Percentiles rank a stretch among this genome's conserved stretches.
Evolutionary conservation across 1,140 invertebrate genomes (phyloP).

Genomic region (Dendroctonus ponderosae): DNA sequence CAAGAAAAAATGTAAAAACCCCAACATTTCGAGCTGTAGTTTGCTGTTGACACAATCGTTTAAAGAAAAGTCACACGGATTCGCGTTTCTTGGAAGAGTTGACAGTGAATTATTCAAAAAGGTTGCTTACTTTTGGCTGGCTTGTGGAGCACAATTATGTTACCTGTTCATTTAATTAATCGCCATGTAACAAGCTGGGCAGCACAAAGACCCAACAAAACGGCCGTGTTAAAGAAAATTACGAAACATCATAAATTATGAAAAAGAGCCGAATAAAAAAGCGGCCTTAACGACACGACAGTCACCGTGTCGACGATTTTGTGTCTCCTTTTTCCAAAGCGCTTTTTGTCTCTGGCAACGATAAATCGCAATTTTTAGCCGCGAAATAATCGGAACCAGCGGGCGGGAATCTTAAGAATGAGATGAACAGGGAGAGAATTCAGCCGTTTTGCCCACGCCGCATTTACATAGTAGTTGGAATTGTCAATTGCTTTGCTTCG

Average conservation of each 20-base stretch:
- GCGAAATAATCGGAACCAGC: slow-evolving; percentile 20
- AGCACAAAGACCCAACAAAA: slow-evolving; percentile 24
- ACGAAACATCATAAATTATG: slow-evolving; percentile 26
- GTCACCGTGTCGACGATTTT: slow-evolving; percentile 17
- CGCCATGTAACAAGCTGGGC: slow-evolving; percentile 21
- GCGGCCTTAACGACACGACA: slow-evolving; percentile 12
- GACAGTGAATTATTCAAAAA: slow-evolving; percentile 16
- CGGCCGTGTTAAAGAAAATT: slow-evolving; percentile 29
- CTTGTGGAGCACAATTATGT: slow-evolving; percentile 9
- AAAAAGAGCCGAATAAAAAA: slow-evolving; percentile 22
- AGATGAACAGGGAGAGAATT: slow-evolving; percentile 16
- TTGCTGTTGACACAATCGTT: too few species aligned
- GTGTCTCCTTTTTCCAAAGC: slow-evolving; percentile 1
- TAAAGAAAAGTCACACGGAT: too few species aligned
- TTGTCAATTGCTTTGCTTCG: slow-evolving; percentile 13
- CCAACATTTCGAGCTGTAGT: too few species aligned
- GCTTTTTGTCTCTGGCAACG: slow-evolving; percentile 9
- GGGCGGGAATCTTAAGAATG: slow-evolving; percentile 21
- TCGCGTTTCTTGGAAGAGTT: not conserved
- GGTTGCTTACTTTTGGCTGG: slow-evolving; percentile 12
- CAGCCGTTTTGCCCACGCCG: slow-evolving; percentile 19
- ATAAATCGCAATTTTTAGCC: slow-evolving; percentile 16
- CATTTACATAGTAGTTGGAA: slow-evolving; percentile 23
- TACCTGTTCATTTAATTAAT: slow-evolving; percentile 25
- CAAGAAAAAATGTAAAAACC: too few species aligned